A percentile compares a stretch with the other conserved stretches of the same genome.
Evolutionary conservation across 1,140 invertebrate genomes (phyloP).

Genomic region (Hyposmocoma kahamanoa): DNA sequence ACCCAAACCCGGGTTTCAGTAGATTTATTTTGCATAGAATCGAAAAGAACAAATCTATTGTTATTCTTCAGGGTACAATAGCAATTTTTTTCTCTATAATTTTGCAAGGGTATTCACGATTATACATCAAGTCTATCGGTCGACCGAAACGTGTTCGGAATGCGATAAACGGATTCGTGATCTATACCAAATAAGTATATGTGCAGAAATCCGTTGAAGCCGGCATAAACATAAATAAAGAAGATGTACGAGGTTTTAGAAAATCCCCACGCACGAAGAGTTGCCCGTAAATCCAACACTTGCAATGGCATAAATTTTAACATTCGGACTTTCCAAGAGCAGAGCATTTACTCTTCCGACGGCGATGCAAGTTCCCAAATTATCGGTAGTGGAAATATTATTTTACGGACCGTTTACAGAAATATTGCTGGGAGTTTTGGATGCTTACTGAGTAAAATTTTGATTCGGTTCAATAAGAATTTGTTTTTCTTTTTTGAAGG

Average conservation of each 20-base stretch:
- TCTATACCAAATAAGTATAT: too few species aligned
- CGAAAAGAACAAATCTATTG: conserved; percentile 7
- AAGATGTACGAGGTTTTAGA: conserved; percentile 67
- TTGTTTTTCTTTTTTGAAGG: too few species aligned
- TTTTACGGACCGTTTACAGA: too few species aligned
- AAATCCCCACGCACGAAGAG: conserved; percentile 58
- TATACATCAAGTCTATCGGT: conserved; percentile 54
- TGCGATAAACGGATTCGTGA: conserved; percentile 68
- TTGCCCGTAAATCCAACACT: conserved; percentile 47
- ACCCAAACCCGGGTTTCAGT: too few species aligned
- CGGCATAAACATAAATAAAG: conserved; percentile 68
- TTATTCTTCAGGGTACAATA: conserved; percentile 18
- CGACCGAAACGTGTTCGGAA: conserved; percentile 59
- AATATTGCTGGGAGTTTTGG: too few species aligned
- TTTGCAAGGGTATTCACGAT: conserved; percentile 41
- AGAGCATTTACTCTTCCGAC: conserved; percentile 17
- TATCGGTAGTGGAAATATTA: background rate
- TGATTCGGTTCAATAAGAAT: too few species aligned
- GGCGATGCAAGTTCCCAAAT: background rate
- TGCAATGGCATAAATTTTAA: conserved; percentile 60
- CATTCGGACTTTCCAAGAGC: conserved; percentile 33
- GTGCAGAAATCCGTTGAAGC: conserved; percentile 47
- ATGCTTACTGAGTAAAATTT: too few species aligned
- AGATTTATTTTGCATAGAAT: background rate
- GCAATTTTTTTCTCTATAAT: conserved; percentile 39